Base-by-base conservation (phyloP, 2,797 vertebrate genomes). In the Sus cebifrons region DNA sequence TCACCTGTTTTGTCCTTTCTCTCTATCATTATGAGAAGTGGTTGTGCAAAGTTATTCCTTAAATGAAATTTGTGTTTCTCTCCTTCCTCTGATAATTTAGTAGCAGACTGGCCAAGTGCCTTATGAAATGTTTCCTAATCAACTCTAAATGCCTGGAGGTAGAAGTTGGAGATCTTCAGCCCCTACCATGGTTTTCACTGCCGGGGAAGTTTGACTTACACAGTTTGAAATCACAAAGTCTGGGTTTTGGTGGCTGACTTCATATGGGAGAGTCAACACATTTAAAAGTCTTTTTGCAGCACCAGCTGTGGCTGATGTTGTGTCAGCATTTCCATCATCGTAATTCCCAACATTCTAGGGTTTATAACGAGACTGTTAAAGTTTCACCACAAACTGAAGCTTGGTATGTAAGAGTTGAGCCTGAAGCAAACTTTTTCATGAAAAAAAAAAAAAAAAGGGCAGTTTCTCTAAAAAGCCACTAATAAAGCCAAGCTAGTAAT, bases 241-340 rank as follows among this genome's bases (percentile, higher is more conserved):
- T 58, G 15, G 92, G 77, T 95, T 95, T 83, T 67, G 78, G 93
- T 89, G 74, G 96, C 81, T 0, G 97, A 93, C 97, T 97, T 97
- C 98, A 92, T 52, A 40, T 82, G 86, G 92, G 77, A 94, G 86
- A 96, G 95, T 93, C 96, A 85, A 85, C 91, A 44, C 64, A 52
- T 95, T 96, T 97, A 92, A 85, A 94, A 91, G 75, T 83, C 54
- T 97, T 96, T 97, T 93, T 96, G 92, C 88, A 95, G 81, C 92
- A 71, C 96, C 97, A 84, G 97, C 89, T 97, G 84, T 95, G 98
- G 95, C 75, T 97, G 54, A 93, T 94, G 89, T 91, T 58, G 77
- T 96, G 96, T 98, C 98, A 98, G 97, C 70, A 82, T 97, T 98
- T 98, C 98, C 98, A 96, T 95, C 97, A 87, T 70, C 90, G 65